Conservation (phyloP, 2,888 invertebrate genomes). For the Ferrisia virgata region DNA sequence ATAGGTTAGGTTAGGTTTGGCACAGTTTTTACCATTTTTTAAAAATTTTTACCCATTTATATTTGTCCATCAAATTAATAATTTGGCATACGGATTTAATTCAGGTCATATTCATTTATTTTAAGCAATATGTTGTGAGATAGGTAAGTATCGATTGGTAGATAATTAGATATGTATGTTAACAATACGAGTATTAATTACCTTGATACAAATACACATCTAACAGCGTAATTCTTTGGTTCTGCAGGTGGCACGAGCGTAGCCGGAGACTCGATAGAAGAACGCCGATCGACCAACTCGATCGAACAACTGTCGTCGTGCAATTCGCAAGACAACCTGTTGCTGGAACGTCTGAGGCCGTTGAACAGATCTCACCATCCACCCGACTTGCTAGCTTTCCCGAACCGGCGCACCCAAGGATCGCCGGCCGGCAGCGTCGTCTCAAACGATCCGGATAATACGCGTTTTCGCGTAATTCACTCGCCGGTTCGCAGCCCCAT, state of each 20-base stretch:
- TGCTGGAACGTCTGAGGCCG: constrained; percentile 48
- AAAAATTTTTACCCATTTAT: too few relatives aligned
- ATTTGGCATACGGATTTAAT: too few relatives aligned
- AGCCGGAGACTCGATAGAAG: constrained; percentile 50
- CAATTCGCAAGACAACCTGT: constrained; percentile 38
- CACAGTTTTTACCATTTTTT: too few relatives aligned
- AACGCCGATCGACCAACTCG: constrained; percentile 47
- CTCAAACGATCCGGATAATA: constrained; percentile 72
- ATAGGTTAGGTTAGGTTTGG: too few relatives aligned
- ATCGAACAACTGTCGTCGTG: constrained; percentile 43
- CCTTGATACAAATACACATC: too few relatives aligned
- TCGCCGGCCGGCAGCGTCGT: constrained; percentile 78
- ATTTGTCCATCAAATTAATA: too few relatives aligned
- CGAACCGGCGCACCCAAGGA: constrained; percentile 60
- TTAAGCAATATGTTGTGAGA: too few relatives aligned
- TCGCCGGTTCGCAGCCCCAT: constrained; percentile 59
- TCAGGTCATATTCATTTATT: too few relatives aligned
- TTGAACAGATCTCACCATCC: constrained; percentile 58
- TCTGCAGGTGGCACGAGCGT: constrained; percentile 57
- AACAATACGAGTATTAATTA: too few relatives aligned
- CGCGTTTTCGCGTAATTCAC: constrained; percentile 52
- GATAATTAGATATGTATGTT: too few relatives aligned
- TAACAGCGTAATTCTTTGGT: background rate
- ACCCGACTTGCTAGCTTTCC: constrained; percentile 78
- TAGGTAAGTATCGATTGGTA: too few relatives aligned